These are phyloP conservation scores for Scolopax mira DNA, from an alignment of 2,113 vertebrate species.

Conservation along the genomic window DNA sequence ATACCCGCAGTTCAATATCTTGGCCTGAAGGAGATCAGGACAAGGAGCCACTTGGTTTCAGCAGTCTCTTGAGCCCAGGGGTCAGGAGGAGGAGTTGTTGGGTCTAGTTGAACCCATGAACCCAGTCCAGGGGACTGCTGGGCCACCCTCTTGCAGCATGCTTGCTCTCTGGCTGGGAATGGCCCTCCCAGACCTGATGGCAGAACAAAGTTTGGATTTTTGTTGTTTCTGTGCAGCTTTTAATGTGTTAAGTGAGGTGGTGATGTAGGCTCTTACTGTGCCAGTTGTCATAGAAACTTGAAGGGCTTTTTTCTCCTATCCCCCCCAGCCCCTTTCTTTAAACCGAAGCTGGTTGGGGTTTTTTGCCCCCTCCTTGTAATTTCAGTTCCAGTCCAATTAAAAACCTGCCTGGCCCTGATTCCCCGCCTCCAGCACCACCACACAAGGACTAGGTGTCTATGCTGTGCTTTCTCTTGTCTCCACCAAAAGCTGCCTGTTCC, in stretches of 20 bases:
- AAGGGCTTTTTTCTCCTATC: neutral
- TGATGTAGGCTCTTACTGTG: neutral
- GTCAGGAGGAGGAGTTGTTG: neutral
- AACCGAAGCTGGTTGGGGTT: neutral
- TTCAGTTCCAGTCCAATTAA: neutral
- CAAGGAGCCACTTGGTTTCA: neutral
- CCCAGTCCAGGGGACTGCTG: neutral
- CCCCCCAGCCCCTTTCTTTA: slow-evolving; percentile 25
- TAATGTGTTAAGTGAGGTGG: neutral
- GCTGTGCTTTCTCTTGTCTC: neutral
- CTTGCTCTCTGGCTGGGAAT: neutral
- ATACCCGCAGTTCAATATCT: neutral
- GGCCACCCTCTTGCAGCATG: too few relatives aligned
- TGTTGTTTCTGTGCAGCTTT: neutral
- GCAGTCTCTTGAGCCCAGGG: neutral
- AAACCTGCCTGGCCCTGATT: neutral
- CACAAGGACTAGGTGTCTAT: neutral
- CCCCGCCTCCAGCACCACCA: neutral
- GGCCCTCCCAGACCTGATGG: neutral
- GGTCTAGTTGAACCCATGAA: neutral
- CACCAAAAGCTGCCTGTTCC: rapidly evolving
- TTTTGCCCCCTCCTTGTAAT: neutral
- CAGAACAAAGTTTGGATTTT: neutral
- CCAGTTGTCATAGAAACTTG: slow-evolving; percentile 55
- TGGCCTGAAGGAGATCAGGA: neutral